phyloP scores from a whole-genome alignment of 2,888 invertebrate species.

The Ptycholaimellus sp. region DNA sequence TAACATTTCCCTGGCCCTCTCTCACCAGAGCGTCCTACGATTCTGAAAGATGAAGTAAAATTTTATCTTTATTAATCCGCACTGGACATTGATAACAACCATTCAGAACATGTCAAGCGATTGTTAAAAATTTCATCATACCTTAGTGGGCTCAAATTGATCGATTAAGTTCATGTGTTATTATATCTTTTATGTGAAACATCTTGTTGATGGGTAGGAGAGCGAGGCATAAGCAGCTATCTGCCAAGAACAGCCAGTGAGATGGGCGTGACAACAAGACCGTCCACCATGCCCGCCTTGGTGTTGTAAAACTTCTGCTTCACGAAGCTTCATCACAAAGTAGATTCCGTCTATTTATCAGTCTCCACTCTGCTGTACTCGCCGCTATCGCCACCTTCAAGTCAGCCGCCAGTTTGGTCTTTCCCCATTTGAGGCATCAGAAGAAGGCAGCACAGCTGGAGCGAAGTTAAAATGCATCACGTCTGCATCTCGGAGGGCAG shows the following conservation, averaged over 20 bases:
- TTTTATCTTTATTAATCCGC: too few relatives aligned
- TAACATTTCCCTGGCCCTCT: conserved; percentile 95
- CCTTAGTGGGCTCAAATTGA: too few relatives aligned
- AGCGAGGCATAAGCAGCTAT: too few relatives aligned
- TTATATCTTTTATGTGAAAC: too few relatives aligned
- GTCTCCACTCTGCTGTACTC: conserved; percentile 92
- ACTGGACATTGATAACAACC: too few relatives aligned
- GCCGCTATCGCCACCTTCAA: conserved; percentile 60
- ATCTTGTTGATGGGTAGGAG: too few relatives aligned
- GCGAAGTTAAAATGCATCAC: conserved; percentile 90
- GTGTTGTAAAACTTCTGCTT: conserved; percentile 54
- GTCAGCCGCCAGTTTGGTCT: too few relatives aligned
- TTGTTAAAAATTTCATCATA: too few relatives aligned
- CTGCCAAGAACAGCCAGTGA: conserved; percentile 83
- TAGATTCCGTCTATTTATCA: conserved; percentile 97
- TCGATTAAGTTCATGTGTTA: too few relatives aligned
- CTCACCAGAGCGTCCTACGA: conserved; percentile 79
- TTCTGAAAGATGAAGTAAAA: too few relatives aligned
- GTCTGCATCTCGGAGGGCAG: conserved; percentile 98
- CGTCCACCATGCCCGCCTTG: conserved; percentile 68
- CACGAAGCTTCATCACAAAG: conserved; percentile 97
- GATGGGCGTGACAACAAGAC: conserved; percentile 90
- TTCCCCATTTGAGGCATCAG: not conserved
- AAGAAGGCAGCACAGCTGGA: conserved; percentile 72
- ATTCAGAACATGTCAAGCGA: too few relatives aligned